Evolutionary conservation across 2,888 invertebrate genomes (phyloP).

Genomic region (Gisinianus flammeolus): DNA sequence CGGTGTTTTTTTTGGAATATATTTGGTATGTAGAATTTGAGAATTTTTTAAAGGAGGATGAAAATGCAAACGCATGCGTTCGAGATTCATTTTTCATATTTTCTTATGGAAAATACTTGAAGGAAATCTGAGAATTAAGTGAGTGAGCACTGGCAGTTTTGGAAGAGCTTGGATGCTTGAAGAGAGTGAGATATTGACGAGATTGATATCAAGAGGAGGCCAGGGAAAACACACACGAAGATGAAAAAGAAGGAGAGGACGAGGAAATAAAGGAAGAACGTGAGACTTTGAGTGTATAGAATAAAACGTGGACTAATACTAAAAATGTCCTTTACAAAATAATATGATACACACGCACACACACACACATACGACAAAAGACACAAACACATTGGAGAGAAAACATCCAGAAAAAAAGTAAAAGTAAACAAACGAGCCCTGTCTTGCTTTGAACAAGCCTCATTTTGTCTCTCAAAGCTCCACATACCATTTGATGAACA

Average conservation of each 20-base stretch:
- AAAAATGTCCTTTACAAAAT: neutral
- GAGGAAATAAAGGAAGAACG: neutral
- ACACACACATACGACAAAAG: neutral
- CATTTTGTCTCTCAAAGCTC: slow-evolving; percentile 13
- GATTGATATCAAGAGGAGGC: neutral
- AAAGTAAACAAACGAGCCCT: slow-evolving; percentile 23
- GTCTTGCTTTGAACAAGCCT: slow-evolving; percentile 1
- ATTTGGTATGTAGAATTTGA: no score
- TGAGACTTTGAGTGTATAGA: neutral
- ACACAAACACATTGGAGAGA: neutral
- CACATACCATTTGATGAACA: slow-evolving; percentile 26
- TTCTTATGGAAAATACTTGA: neutral
- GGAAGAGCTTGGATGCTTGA: neutral
- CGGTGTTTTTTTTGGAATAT: neutral
- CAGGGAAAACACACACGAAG: neutral
- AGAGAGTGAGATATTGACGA: slow-evolving; percentile 13
- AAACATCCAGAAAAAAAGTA: neutral
- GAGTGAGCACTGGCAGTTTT: neutral
- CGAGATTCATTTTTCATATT: neutral
- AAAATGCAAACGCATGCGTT: neutral
- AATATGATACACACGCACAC: neutral
- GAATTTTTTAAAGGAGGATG: no score
- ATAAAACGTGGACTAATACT: neutral
- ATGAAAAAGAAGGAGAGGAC: neutral
- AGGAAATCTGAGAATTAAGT: neutral